phyloP scores from a whole-genome alignment of 2,113 vertebrate species.

The Gymnarchus niloticus region DNA sequence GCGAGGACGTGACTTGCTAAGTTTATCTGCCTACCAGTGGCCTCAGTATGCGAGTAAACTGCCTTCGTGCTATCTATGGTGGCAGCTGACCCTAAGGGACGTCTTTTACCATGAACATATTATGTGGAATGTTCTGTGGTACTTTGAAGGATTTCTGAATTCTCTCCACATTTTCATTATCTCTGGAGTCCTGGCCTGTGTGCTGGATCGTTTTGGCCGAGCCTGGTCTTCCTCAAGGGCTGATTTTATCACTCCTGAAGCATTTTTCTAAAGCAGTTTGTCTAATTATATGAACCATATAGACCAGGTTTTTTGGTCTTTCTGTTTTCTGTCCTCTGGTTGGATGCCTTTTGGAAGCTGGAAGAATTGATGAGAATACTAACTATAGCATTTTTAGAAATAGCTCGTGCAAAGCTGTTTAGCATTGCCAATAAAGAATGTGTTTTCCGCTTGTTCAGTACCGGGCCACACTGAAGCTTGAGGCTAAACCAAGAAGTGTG shows the following conservation, averaged over 20 bases:
- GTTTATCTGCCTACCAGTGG: conserved; percentile 45
- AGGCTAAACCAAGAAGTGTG: not conserved
- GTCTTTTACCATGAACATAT: conserved; percentile 9
- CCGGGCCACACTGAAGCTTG: not conserved
- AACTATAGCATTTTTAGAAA: not conserved
- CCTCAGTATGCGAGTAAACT: conserved; percentile 47
- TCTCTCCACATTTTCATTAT: not conserved
- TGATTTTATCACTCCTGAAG: not conserved
- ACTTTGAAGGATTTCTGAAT: not conserved
- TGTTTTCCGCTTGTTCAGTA: too few species aligned
- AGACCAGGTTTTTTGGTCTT: not conserved
- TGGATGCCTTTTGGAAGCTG: not conserved
- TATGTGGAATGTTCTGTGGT: not conserved
- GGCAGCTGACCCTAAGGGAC: conserved; percentile 39
- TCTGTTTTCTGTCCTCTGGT: not conserved
- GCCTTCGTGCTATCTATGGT: conserved; percentile 50
- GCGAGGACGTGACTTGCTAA: conserved; percentile 47
- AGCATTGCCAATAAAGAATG: not conserved
- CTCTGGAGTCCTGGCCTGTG: not conserved
- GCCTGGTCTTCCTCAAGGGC: not conserved
- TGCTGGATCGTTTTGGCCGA: not conserved
- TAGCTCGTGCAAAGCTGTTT: not conserved
- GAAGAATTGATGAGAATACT: not conserved
- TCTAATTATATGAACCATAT: conserved; percentile 10
- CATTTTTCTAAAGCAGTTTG: not conserved